These are phyloP conservation scores for Vanessa atalanta DNA, from an alignment of 1,140 invertebrate genomes.

Conservation along the genomic window DNA sequence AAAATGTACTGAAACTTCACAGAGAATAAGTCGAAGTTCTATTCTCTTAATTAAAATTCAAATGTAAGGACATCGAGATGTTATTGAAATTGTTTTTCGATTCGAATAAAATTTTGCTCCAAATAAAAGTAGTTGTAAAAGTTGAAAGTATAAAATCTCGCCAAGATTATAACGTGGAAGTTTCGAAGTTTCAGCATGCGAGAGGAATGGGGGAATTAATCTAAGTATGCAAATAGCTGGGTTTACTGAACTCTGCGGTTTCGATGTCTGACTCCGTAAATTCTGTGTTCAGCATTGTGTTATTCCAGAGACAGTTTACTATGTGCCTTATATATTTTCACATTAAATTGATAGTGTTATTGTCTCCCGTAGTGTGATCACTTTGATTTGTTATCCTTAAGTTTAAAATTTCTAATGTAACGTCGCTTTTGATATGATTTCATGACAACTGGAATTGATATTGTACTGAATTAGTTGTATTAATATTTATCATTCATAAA, in stretches of 20 bases:
- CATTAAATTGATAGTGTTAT: background rate
- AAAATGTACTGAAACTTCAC: background rate
- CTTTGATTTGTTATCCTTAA: background rate
- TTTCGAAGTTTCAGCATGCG: conserved; percentile 13
- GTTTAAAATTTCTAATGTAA: background rate
- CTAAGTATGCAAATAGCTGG: conserved; percentile 26
- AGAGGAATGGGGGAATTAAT: conserved; percentile 24
- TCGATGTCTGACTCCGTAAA: conserved; percentile 14
- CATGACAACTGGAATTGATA: too few species aligned
- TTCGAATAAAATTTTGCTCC: background rate
- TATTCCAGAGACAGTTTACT: conserved; percentile 7
- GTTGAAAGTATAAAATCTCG: conserved; percentile 5
- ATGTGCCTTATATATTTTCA: conserved; percentile 15
- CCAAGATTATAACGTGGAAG: conserved; percentile 17
- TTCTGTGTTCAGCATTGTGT: conserved; percentile 19
- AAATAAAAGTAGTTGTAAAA: conserved; percentile 3
- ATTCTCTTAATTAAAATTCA: conserved; percentile 6
- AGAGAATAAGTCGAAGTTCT: background rate
- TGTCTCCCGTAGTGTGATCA: background rate
- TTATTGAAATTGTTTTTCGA: conserved; percentile 7
- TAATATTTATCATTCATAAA: background rate
- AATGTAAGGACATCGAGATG: background rate
- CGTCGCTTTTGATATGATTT: too few species aligned
- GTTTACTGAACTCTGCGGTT: conserved; percentile 31
- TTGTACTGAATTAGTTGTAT: too few species aligned